A percentile compares a stretch with the other conserved stretches of the same genome.
These are phyloP conservation scores for Galeruca laticollis DNA, from an alignment of 2,888 invertebrate species.

Conservation along the genomic window DNA sequence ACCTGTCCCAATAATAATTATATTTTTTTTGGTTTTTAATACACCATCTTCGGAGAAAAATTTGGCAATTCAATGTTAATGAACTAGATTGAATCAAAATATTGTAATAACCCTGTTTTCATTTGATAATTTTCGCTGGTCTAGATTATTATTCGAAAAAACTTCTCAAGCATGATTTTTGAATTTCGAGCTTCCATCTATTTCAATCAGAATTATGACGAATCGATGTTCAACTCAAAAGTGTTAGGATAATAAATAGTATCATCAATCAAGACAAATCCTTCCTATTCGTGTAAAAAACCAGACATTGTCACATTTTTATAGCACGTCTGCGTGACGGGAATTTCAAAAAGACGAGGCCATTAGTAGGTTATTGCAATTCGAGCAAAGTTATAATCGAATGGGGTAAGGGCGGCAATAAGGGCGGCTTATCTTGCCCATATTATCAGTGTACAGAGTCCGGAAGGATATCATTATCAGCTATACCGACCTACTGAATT, in stretches of 20 bases:
- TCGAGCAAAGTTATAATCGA: slow-evolving; percentile 37
- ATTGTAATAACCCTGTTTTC: too few species aligned
- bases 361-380: slow-evolving; percentile 39
- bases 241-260: slow-evolving; percentile 13
- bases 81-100: too few species aligned
- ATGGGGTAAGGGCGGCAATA: slow-evolving; percentile 40
- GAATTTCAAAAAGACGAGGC: slow-evolving; percentile 31
- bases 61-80: too few species aligned
- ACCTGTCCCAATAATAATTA: too few species aligned
- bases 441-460: slow-evolving; percentile 62
- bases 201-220: background rate
- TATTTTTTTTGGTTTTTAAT: too few species aligned
- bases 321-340: slow-evolving; percentile 26
- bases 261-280: slow-evolving; percentile 28
- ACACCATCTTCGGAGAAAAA: too few species aligned
- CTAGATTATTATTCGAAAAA: too few species aligned
- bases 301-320: slow-evolving; percentile 33
- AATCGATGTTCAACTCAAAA: slow-evolving; percentile 5
- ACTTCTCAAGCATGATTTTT: too few species aligned
- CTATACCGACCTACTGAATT: slow-evolving; percentile 57
- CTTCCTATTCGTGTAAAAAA: slow-evolving; percentile 20
- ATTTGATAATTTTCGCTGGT: too few species aligned
- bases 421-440: slow-evolving; percentile 58
- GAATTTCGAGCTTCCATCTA: background rate
- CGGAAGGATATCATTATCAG: slow-evolving; percentile 63